Percentiles rank a stretch among this genome's conserved stretches.
Evolutionary conservation across 2,888 invertebrate genomes (phyloP).

Genomic region (Apocheima hispidaria): DNA sequence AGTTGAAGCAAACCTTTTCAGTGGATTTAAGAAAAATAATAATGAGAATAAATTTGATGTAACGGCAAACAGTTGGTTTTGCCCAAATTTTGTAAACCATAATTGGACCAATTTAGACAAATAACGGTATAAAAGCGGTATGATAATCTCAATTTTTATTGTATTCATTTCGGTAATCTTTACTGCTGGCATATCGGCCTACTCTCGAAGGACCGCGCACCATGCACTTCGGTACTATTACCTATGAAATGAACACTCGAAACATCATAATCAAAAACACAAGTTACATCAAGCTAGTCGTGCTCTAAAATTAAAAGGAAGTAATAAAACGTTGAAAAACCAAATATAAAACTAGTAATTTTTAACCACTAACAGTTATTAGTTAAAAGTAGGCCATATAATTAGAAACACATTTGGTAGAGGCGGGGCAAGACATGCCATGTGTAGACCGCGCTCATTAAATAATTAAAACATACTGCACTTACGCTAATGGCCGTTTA

Average conservation of each 20-base stretch:
- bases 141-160: too few relatives aligned
- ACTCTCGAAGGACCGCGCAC: too few relatives aligned
- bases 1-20: slow-evolving; percentile 51
- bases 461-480: slow-evolving; percentile 68
- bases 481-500: slow-evolving; percentile 58
- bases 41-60: slow-evolving; percentile 2
- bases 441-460: slow-evolving; percentile 61
- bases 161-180: not conserved
- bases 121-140: not conserved
- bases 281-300: not conserved
- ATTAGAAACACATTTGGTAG: slow-evolving; percentile 74
- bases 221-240: too few relatives aligned
- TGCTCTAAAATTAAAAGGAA: slow-evolving; percentile 17
- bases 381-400: slow-evolving; percentile 71
- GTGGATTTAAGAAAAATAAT: slow-evolving; percentile 24
- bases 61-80: not conserved
- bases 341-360: slow-evolving; percentile 68
- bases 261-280: slow-evolving; percentile 1
- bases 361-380: slow-evolving; percentile 68
- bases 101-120: not conserved
- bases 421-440: slow-evolving; percentile 55
- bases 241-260: not conserved
- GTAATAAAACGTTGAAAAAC: slow-evolving; percentile 51
- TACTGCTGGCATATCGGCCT: too few relatives aligned
- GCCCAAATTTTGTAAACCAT: not conserved